These are phyloP conservation scores for Epicauta chinensis DNA, from an alignment of 1,140 invertebrate genomes.

Conservation along the genomic window DNA sequence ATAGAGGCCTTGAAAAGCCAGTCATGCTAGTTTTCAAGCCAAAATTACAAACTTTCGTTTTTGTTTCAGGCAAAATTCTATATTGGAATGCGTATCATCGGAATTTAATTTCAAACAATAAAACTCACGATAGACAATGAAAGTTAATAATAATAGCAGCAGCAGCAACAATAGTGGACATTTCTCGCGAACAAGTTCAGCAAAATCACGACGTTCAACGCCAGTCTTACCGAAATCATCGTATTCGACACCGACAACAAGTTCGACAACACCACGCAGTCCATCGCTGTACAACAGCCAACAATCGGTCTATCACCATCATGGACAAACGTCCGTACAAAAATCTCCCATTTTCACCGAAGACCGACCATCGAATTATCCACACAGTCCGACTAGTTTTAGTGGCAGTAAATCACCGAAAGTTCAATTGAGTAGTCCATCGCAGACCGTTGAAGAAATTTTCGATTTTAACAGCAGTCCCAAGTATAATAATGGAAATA, in stretches of 20 bases:
- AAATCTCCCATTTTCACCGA: no score
- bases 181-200: constrained; percentile 26
- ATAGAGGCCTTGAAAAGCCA: no score
- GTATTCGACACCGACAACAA: constrained; percentile 29
- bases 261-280: constrained; percentile 24
- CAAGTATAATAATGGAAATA: neutral
- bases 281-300: constrained; percentile 27
- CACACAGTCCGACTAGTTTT: constrained; percentile 20
- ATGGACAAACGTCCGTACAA: constrained; percentile 12
- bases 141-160: neutral
- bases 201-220: constrained; percentile 16
- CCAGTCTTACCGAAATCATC: constrained; percentile 28
- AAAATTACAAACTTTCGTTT: no score
- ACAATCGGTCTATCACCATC: constrained; percentile 14
- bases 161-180: constrained; percentile 5
- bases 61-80: no score
- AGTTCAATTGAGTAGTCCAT: constrained; percentile 29
- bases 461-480: constrained; percentile 24
- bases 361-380: constrained; percentile 17
- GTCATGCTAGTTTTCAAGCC: no score
- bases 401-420: constrained; percentile 27
- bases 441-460: constrained; percentile 23
- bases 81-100: no score
- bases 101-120: neutral
- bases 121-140: neutral